phyloP scores from a whole-genome alignment of 2,888 invertebrate genomes.

The Laspeyria flexula region DNA sequence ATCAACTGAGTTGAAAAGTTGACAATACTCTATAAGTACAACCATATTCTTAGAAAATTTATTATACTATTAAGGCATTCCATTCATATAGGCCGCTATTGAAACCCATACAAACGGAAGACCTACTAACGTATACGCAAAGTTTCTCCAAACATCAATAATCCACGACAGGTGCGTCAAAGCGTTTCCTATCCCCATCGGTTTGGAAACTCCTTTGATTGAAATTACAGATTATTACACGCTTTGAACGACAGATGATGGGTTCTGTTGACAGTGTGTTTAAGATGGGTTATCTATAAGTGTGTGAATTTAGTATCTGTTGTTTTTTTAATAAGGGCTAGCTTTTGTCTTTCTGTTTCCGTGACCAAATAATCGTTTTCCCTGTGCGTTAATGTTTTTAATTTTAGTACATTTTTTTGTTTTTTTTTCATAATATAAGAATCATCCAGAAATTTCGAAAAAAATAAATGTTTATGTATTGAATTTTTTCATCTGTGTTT shows the following conservation, averaged over 20 bases:
- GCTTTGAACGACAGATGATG: constrained; percentile 1
- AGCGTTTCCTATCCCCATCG: constrained; percentile 30
- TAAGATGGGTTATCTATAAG: background rate
- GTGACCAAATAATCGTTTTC: too few species aligned
- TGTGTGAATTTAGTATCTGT: too few species aligned
- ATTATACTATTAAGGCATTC: background rate
- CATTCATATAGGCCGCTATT: background rate
- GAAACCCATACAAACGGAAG: background rate
- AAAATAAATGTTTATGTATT: too few species aligned
- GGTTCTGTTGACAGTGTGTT: background rate
- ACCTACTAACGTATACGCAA: background rate
- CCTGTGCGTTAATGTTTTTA: too few species aligned
- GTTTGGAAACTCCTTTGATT: constrained; percentile 38
- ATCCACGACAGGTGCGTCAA: constrained; percentile 25
- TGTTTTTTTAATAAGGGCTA: too few species aligned
- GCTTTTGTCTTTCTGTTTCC: too few species aligned
- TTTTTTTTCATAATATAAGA: too few species aligned
- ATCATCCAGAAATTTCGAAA: too few species aligned
- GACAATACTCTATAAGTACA: too few species aligned
- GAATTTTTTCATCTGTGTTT: too few species aligned
- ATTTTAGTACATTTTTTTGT: too few species aligned
- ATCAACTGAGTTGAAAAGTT: too few species aligned
- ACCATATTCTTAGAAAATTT: background rate
- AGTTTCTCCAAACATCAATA: constrained; percentile 30
- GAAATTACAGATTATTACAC: constrained; percentile 25